Conservation (phyloP, 2,113 vertebrate genomes). For the Myiozetetes cayanensis region DNA sequence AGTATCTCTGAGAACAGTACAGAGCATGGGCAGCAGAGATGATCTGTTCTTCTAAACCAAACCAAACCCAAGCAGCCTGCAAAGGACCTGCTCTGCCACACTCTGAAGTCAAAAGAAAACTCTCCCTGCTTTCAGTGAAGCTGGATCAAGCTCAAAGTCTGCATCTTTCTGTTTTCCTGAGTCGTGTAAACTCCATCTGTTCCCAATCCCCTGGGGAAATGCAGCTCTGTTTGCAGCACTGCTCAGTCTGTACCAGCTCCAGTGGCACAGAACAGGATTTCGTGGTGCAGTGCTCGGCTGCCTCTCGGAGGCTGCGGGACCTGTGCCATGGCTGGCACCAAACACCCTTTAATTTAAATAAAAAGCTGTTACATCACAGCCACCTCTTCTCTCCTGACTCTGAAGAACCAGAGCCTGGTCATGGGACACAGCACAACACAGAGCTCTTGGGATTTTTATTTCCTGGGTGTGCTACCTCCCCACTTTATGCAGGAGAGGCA, state of each 20-base stretch:
- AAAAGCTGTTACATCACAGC: accelerated
- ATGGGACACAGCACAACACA: not conserved
- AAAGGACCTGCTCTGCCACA: not conserved
- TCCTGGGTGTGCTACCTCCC: accelerated
- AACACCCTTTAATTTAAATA: not conserved
- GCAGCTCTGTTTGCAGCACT: not conserved
- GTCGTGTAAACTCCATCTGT: conserved; percentile 13
- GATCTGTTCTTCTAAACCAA: not conserved
- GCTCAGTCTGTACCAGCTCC: not conserved
- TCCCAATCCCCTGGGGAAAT: not conserved
- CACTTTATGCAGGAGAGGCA: accelerated
- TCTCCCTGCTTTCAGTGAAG: not conserved
- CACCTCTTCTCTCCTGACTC: not conserved
- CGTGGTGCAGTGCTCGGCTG: not conserved
- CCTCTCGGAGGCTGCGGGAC: not conserved
- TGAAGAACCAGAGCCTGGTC: not conserved
- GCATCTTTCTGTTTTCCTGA: not conserved
- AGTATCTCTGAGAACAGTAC: not conserved
- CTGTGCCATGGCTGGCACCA: not conserved
- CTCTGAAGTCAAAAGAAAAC: not conserved
- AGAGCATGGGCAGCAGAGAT: not conserved
- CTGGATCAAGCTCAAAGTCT: not conserved
- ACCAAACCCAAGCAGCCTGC: not conserved
- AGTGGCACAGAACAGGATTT: not conserved
- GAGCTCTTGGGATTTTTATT: not conserved